These are phyloP conservation scores for Cyphomyrus plagiostoma DNA, from an alignment of 2,113 vertebrate species.

Conservation along the genomic window DNA sequence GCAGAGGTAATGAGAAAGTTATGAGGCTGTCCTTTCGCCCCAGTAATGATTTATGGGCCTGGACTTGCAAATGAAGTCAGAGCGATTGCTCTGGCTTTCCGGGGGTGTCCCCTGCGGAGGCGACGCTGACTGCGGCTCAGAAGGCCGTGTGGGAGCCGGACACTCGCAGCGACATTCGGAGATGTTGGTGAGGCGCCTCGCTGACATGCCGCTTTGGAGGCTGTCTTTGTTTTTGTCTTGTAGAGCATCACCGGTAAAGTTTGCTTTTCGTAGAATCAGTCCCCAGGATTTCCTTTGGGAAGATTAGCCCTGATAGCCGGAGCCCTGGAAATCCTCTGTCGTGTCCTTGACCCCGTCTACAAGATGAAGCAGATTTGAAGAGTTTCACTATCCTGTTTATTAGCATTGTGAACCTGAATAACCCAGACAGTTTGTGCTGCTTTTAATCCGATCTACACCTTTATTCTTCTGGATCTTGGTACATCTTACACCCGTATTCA, in stretches of 20 bases:
- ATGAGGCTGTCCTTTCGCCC: not conserved
- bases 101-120: not conserved
- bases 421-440: not conserved
- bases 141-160: not conserved
- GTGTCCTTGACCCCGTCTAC: not conserved
- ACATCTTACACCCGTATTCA: not conserved
- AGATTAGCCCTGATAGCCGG: not conserved
- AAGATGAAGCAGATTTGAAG: not conserved
- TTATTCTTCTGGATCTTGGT: not conserved
- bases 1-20: slow-evolving; percentile 22
- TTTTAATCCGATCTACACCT: not conserved
- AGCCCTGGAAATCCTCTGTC: not conserved
- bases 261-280: not conserved
- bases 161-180: not conserved
- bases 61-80: slow-evolving; percentile 15
- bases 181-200: not conserved
- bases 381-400: not conserved
- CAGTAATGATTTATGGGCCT: slow-evolving; percentile 8
- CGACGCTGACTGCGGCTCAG: not conserved
- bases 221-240: not conserved
- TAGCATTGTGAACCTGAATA: not conserved
- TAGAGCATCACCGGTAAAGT: not conserved
- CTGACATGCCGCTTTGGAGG: not conserved
- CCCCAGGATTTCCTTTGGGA: not conserved
- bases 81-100: not conserved